Percentiles rank a stretch among this genome's conserved stretches.
Evolutionary conservation across 2,888 invertebrate genomes (phyloP).

Genomic region (Abrostola tripartita): DNA sequence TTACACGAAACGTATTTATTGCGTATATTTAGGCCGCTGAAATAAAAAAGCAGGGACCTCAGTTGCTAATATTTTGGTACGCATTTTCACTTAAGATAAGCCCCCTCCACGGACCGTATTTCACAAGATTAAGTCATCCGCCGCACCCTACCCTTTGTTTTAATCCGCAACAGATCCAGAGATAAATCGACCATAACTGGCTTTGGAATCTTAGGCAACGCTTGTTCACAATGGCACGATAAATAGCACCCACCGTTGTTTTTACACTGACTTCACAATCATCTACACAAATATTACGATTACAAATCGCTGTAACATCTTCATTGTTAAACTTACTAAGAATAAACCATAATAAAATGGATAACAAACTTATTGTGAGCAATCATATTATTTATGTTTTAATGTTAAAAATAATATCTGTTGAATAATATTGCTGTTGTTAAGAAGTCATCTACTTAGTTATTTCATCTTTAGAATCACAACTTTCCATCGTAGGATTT

Average conservation of each 20-base stretch:
- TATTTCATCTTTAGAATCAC: neutral
- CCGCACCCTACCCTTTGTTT: conserved; percentile 67
- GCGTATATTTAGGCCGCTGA: conserved; percentile 55
- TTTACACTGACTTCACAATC: conserved; percentile 25
- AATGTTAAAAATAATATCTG: neutral
- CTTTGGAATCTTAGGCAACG: conserved; percentile 50
- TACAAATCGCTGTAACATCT: conserved; percentile 8
- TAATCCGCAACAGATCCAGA: conserved; percentile 69
- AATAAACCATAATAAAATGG: neutral
- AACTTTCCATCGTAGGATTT: too few relatives aligned
- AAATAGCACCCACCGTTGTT: conserved; percentile 36
- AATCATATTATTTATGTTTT: neutral
- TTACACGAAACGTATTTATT: conserved; percentile 55
- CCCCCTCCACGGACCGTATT: conserved; percentile 67
- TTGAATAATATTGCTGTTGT: conserved; percentile 2
- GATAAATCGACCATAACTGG: conserved; percentile 68
- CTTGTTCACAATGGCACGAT: conserved; percentile 48
- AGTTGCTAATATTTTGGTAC: conserved; percentile 68
- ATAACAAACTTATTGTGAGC: too few relatives aligned
- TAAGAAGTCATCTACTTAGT: neutral
- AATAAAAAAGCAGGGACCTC: conserved; percentile 55
- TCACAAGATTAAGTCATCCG: conserved; percentile 72
- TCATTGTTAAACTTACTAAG: conserved; percentile 5
- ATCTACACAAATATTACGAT: conserved; percentile 8
- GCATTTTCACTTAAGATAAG: conserved; percentile 76